These are phyloP conservation scores for Cricetomys ansorgei DNA, from an alignment of 2,113 vertebrate species.

Conservation along the genomic window DNA sequence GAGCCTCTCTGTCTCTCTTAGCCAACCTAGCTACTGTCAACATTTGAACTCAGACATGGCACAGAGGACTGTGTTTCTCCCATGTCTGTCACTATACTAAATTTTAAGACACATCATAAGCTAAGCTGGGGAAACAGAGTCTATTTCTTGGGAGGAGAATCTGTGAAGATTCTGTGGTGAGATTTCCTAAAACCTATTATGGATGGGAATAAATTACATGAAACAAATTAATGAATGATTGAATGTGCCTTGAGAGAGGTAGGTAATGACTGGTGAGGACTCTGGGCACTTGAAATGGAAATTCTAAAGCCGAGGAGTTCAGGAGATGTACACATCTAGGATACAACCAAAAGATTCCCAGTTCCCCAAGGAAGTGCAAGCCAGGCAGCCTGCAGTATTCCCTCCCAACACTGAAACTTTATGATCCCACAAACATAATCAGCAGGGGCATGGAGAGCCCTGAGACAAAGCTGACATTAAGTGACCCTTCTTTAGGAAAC, in stretches of 20 bases:
- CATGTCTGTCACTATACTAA: neutral
- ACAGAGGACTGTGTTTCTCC: neutral
- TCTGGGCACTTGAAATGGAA: neutral
- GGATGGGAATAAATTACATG: neutral
- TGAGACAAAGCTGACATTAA: conserved; percentile 23
- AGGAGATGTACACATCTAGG: neutral
- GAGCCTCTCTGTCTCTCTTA: neutral
- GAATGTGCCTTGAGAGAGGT: neutral
- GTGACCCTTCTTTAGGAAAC: conserved; percentile 60
- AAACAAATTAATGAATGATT: neutral
- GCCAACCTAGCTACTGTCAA: neutral
- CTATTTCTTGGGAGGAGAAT: neutral
- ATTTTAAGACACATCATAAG: neutral
- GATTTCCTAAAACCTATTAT: neutral
- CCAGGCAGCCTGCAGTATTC: conserved; percentile 1
- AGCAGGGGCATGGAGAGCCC: conserved; percentile 43
- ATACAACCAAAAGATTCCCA: neutral
- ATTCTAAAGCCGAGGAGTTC: neutral
- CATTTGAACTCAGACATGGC: neutral
- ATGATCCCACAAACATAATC: conserved; percentile 53
- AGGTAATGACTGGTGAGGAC: neutral
- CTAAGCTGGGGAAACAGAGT: neutral
- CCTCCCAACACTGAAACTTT: conserved; percentile 40
- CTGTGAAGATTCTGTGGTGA: neutral
- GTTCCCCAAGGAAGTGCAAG: neutral